Conservation (phyloP, 2,113 vertebrate genomes). For the Galemys pyrenaicus region DNA sequence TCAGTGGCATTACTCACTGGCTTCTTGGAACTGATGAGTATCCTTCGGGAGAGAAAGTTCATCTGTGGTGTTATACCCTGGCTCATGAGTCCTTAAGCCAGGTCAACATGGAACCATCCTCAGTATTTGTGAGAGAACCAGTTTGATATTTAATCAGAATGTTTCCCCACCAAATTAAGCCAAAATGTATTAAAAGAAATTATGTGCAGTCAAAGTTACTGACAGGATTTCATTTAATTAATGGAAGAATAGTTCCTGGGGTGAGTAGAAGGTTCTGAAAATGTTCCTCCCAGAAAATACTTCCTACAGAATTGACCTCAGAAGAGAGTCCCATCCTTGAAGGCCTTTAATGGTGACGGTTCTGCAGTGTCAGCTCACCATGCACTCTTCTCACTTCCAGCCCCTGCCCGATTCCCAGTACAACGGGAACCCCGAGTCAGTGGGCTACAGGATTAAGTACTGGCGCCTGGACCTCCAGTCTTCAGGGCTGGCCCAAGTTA, state of each 20-base stretch:
- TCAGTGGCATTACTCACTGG: constrained; percentile 17
- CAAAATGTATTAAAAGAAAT: constrained; percentile 44
- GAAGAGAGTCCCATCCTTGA: not conserved
- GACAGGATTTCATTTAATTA: constrained; percentile 46
- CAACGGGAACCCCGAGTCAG: constrained; percentile 93
- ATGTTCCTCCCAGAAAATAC: not conserved
- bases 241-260: not conserved
- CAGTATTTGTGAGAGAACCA: not conserved
- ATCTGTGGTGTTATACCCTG: accelerated
- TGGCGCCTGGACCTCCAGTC: constrained; percentile 85
- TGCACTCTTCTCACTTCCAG: constrained; percentile 64
- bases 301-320: accelerated
- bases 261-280: not conserved
- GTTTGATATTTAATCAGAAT: constrained; percentile 37
- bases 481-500: constrained; percentile 76
- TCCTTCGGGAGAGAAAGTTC: not conserved
- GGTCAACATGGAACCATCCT: not conserved
- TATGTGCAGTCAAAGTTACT: not conserved
- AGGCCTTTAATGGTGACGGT: accelerated
- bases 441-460: constrained; percentile 91
- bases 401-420: constrained; percentile 91
- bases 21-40: not conserved
- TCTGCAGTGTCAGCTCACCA: not conserved
- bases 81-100: constrained; percentile 1
- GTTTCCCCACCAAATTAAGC: constrained; percentile 1